A percentile compares a stretch with the other conserved stretches of the same genome.
Evolutionary conservation across 2,888 invertebrate genomes (phyloP).

Genomic region (Papilio gigon): DNA sequence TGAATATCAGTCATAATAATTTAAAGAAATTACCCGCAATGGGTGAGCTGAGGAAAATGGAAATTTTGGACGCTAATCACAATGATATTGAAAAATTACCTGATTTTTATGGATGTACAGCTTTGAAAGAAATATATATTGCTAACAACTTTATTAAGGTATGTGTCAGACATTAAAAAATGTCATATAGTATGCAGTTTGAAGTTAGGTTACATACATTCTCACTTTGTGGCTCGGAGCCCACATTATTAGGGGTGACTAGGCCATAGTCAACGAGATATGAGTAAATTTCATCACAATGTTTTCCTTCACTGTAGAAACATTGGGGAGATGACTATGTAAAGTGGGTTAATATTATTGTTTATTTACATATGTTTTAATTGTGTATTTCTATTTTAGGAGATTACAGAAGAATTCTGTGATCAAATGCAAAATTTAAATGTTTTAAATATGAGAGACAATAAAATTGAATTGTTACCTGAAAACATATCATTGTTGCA

Average conservation of each 20-base stretch:
- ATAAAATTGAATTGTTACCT: constrained; percentile 89
- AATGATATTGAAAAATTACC: constrained; percentile 91
- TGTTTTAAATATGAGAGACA: constrained; percentile 90
- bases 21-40: constrained; percentile 85
- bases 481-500: constrained; percentile 89
- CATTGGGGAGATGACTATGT: too few species aligned
- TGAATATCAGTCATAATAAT: constrained; percentile 89
- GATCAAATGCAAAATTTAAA: constrained; percentile 87
- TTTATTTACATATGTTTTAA: not conserved
- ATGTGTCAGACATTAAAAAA: constrained; percentile 47
- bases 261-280: too few species aligned
- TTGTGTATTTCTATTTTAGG: constrained; percentile 79
- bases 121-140: constrained; percentile 90
- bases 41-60: constrained; percentile 88
- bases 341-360: too few species aligned
- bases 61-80: constrained; percentile 89
- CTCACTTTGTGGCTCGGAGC: too few species aligned
- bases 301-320: too few species aligned
- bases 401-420: constrained; percentile 86
- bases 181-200: too few species aligned
- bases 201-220: too few species aligned
- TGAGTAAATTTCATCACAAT: too few species aligned
- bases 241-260: too few species aligned
- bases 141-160: constrained; percentile 92
- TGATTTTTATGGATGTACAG: constrained; percentile 88